These are phyloP conservation scores for Parnassius apollo DNA, from an alignment of 2,888 invertebrate genomes.

Conservation along the genomic window DNA sequence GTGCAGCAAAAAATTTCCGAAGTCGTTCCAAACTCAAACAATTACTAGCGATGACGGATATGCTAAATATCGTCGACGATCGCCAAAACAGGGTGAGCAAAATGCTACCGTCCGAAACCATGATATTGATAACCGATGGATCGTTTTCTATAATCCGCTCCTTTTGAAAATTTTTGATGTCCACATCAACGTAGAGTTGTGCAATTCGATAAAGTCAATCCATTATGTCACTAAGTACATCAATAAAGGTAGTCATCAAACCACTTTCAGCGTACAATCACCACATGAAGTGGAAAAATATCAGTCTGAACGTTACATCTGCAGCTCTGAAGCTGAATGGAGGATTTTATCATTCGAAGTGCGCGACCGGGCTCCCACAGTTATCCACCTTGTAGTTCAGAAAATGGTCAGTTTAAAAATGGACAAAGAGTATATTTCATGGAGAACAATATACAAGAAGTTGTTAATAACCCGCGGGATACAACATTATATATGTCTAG, in stretches of 20 bases:
- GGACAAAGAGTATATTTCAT: constrained; percentile 29
- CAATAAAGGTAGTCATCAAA: neutral
- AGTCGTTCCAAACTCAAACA: constrained; percentile 27
- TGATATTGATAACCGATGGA: constrained; percentile 35
- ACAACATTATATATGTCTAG: neutral
- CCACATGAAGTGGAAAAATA: constrained; percentile 32
- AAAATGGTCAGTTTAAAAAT: constrained; percentile 26
- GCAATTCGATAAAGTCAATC: constrained; percentile 6
- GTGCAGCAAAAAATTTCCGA: neutral
- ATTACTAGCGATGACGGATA: constrained; percentile 35
- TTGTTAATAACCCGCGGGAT: neutral
- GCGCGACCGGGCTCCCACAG: neutral
- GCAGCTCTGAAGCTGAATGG: constrained; percentile 14
- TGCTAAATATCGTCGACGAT: constrained; percentile 33
- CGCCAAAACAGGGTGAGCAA: constrained; percentile 17
- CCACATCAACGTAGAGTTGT: constrained; percentile 18
- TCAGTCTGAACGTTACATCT: constrained; percentile 31
- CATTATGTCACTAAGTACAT: neutral
- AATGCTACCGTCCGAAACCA: constrained; percentile 27
- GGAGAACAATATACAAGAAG: neutral
- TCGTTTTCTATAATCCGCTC: neutral
- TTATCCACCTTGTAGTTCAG: neutral
- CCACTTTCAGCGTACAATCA: constrained; percentile 27
- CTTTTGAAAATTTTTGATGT: neutral
- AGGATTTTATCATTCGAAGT: neutral